A percentile compares a stretch with the other conserved stretches of the same genome.
These are phyloP conservation scores for Eleginops maclovinus DNA, from an alignment of 2,113 vertebrate genomes.

Conservation along the genomic window DNA sequence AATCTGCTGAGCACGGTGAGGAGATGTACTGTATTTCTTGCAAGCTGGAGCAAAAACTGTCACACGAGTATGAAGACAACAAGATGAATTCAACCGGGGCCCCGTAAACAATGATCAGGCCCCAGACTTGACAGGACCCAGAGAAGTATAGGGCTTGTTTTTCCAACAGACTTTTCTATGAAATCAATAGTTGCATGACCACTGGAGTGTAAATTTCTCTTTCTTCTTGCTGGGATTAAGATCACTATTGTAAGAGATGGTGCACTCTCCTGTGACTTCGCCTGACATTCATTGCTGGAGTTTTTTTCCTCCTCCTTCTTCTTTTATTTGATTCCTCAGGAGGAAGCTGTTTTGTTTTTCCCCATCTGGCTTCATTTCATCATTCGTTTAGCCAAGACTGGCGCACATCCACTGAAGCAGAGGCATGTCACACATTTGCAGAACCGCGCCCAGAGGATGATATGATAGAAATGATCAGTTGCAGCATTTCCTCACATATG, in stretches of 20 bases:
- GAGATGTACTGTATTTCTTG: slow-evolving; percentile 43
- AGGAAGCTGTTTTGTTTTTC: slow-evolving; percentile 64
- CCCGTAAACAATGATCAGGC: slow-evolving; percentile 62
- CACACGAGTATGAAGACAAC: slow-evolving; percentile 67
- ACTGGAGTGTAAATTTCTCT: slow-evolving; percentile 65
- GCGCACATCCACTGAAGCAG: slow-evolving; percentile 44
- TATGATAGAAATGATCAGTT: slow-evolving; percentile 58
- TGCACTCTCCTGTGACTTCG: slow-evolving; percentile 67
- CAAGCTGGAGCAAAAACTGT: slow-evolving; percentile 57
- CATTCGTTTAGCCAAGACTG: slow-evolving; percentile 58
- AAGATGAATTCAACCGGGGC: slow-evolving; percentile 43
- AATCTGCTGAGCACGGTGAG: slow-evolving; percentile 43
- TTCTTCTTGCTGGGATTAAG: slow-evolving; percentile 57
- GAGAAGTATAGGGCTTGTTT: slow-evolving; percentile 50
- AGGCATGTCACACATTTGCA: slow-evolving; percentile 58
- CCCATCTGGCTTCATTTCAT: slow-evolving; percentile 70
- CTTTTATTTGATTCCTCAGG: slow-evolving; percentile 19
- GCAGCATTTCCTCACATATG: slow-evolving; percentile 52
- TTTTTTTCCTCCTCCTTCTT: neutral
- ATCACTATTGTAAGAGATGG: slow-evolving; percentile 63
- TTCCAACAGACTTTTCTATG: slow-evolving; percentile 57
- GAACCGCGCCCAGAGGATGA: slow-evolving; percentile 50
- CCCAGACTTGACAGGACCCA: slow-evolving; percentile 54
- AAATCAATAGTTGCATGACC: slow-evolving; percentile 81
- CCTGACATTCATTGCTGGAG: slow-evolving; percentile 58